These are phyloP conservation scores for Leptinotarsa peninsularis DNA, from an alignment of 2,888 invertebrate species.

Conservation along the genomic window DNA sequence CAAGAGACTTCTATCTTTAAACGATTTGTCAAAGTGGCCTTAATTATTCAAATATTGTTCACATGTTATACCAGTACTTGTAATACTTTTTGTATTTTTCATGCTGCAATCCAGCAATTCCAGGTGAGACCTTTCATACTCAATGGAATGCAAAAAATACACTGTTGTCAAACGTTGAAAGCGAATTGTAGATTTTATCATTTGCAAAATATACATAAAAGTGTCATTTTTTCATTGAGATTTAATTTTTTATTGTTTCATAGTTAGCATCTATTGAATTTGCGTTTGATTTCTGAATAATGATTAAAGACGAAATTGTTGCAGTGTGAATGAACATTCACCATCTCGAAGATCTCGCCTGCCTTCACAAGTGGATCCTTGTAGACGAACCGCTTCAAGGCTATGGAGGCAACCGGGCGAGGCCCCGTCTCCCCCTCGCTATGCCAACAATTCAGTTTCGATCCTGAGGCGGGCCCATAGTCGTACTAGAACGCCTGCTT, in stretches of 20 bases:
- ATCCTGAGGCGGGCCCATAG: conserved; percentile 61
- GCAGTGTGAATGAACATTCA: conserved; percentile 62
- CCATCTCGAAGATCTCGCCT: conserved; percentile 53
- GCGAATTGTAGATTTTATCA: no score
- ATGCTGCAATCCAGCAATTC: conserved; percentile 70
- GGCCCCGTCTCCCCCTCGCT: conserved; percentile 57
- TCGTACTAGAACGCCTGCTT: conserved; percentile 58
- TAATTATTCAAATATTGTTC: conserved; percentile 15
- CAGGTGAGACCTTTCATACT: conserved; percentile 65
- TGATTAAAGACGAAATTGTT: conserved; percentile 36
- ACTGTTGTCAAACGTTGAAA: no score
- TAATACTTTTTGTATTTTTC: conserved; percentile 67
- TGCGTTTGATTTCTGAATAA: background rate
- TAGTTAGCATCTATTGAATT: background rate
- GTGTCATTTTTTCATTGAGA: background rate
- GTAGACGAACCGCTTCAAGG: conserved; percentile 50
- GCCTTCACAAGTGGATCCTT: conserved; percentile 43
- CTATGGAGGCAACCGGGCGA: conserved; percentile 60
- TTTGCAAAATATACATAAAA: no score
- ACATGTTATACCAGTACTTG: conserved; percentile 56
- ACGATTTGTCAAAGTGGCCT: conserved; percentile 20
- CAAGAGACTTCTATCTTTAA: background rate
- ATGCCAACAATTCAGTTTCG: conserved; percentile 52
- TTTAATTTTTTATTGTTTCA: background rate
- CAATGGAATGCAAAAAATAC: no score